Evolutionary conservation across 2,888 invertebrate species (phyloP).

Genomic region (Andricus curvator): DNA sequence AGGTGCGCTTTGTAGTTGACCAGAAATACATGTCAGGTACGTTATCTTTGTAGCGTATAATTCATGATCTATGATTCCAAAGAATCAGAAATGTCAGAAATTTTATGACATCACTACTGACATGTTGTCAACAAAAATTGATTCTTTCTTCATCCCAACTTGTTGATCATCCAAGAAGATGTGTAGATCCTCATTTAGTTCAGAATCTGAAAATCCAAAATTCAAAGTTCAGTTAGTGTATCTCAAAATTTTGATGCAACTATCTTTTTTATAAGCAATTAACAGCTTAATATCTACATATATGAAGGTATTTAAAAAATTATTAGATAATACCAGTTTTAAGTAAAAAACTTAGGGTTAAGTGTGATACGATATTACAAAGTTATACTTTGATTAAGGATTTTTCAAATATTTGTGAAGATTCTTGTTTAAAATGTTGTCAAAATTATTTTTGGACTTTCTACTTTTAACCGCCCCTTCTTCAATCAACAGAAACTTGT

Average conservation of each 20-base stretch:
- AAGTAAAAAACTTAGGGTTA: not conserved
- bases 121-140: not conserved
- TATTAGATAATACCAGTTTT: not conserved
- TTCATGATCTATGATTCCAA: no score
- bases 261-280: not conserved
- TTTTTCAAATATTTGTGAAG: no score
- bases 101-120: not conserved
- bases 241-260: not conserved
- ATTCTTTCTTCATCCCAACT: not conserved
- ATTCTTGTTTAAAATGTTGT: no score
- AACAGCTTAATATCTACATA: not conserved
- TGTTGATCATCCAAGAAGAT: not conserved
- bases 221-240: not conserved
- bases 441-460: no score
- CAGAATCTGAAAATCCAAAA: not conserved
- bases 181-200: not conserved
- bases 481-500: no score
- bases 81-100: not conserved
- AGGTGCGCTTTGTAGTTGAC: no score
- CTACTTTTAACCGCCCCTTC: no score
- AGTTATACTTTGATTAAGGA: no score
- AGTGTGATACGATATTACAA: no score
- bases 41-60: no score
- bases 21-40: no score
- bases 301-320: not conserved